Evolutionary conservation across 2,797 vertebrate species (phyloP).

Genomic region (Diplodus sargus): DNA sequence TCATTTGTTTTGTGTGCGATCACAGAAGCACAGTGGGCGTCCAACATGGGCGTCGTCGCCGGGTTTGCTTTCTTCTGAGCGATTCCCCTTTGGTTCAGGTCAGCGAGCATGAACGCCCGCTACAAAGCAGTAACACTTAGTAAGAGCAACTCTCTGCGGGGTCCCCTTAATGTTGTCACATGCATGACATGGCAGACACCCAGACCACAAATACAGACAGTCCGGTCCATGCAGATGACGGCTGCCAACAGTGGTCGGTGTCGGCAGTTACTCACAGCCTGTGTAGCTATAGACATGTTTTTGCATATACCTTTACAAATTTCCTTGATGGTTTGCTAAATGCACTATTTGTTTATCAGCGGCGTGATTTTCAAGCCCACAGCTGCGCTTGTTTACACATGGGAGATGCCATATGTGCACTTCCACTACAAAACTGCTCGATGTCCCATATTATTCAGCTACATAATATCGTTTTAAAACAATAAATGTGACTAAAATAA

Average conservation of each 20-base stretch:
- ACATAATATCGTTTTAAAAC: neutral
- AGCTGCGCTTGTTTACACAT: neutral
- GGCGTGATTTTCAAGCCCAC: neutral
- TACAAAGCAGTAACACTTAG: constrained; percentile 74
- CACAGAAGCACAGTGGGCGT: constrained; percentile 27
- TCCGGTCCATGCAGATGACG: constrained; percentile 35
- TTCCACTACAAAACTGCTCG: neutral
- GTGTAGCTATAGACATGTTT: constrained; percentile 10
- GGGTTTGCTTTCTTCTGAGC: constrained; percentile 52
- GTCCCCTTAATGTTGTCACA: constrained; percentile 70
- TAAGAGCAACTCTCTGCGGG: constrained; percentile 69
- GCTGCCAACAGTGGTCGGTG: constrained; percentile 22
- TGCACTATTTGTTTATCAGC: neutral
- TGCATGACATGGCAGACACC: constrained; percentile 72
- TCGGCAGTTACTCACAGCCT: constrained; percentile 15
- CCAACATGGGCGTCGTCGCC: constrained; percentile 26
- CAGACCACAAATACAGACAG: constrained; percentile 41
- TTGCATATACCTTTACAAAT: neutral
- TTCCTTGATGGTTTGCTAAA: neutral
- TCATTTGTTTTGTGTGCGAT: constrained; percentile 32
- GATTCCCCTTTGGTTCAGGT: constrained; percentile 75
- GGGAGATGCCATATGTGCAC: neutral
- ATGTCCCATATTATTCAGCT: neutral
- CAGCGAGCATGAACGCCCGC: constrained; percentile 63
- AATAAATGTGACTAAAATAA: neutral